Base-by-base conservation (phyloP, 2,888 invertebrate genomes). In the Camponotus fellah region DNA sequence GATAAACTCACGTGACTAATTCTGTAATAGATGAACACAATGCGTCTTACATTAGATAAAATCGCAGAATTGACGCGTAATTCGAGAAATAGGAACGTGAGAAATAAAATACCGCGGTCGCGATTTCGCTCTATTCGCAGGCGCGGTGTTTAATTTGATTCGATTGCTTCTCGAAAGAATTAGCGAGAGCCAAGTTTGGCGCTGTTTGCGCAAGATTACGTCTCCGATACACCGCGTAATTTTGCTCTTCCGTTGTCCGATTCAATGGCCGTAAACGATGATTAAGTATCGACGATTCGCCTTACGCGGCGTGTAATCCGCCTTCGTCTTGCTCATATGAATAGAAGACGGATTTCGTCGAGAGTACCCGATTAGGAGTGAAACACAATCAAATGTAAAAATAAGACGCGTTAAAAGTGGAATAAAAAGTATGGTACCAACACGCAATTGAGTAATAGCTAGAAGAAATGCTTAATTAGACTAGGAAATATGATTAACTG, bases 271-370 rank as follows among this genome's bases (percentile, higher is more conserved):
- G 74, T 80, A 80, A 80, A 80, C 60, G 79, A 80, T 80, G 72
- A 80, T 80, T 80, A 80, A 80, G 79, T 80, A 80, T 80, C 72
- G 60, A 79, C 71, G 79, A 80, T 72, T 80, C 58, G 68, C 77
- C 77, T 77, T 77, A 71, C 79, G 58, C 21, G 72, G 34, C 46
- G 60, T 34, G 72, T 80, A 80, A 80, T 72, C 79, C 72, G 74
- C 74, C 79, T 72, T 80, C 72, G 72, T 80, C 58, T 60, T 34
- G 37, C 46, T 34, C 37, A 80, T 80, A 46, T 80, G 72, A 80
- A 80, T 72, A 80, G 46, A 80, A 72, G 72, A 80, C 21, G 46
- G 74, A 80, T 80, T 46, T 80, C 32, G 72, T n/a, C 46, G 58
- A 71, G 79, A 80, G 60, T 53, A 8, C 72, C 56, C 60, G 79